Percentiles rank a stretch among this genome's conserved stretches.
Conservation (phyloP, 2,888 invertebrate genomes). For the Electrophaes corylata region DNA sequence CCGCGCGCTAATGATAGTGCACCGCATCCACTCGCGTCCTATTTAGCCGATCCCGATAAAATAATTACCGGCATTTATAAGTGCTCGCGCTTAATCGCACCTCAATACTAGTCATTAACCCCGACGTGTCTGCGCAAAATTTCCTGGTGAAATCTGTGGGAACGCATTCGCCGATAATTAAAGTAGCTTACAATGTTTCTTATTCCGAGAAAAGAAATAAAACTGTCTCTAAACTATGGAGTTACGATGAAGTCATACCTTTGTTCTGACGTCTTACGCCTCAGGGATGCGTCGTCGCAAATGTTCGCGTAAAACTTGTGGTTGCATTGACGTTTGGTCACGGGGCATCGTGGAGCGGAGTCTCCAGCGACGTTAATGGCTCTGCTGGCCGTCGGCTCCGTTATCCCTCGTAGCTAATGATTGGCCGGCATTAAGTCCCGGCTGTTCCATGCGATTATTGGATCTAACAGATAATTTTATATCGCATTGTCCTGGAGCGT, state of each 20-base stretch:
- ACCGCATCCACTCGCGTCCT: constrained; percentile 68
- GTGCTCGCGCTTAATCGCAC: constrained; percentile 71
- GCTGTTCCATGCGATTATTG: constrained; percentile 83
- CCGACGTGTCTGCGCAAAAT: constrained; percentile 60
- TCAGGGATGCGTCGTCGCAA: constrained; percentile 64
- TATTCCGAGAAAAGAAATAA: constrained; percentile 63
- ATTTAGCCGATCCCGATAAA: constrained; percentile 76
- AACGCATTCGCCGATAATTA: constrained; percentile 61
- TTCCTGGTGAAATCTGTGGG: constrained; percentile 65
- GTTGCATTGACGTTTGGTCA: constrained; percentile 83
- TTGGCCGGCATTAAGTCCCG: constrained; percentile 83
- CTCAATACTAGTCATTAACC: constrained; percentile 65
- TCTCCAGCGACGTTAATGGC: constrained; percentile 64
- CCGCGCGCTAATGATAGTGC: constrained; percentile 81
- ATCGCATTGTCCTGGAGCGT: constrained; percentile 84
- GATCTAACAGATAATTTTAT: constrained; percentile 85
- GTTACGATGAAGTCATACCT: constrained; percentile 79
- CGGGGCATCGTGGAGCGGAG: constrained; percentile 67
- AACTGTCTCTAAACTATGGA: constrained; percentile 57
- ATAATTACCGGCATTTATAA: constrained; percentile 81
- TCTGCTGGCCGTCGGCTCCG: constrained; percentile 77
- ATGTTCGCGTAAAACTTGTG: constrained; percentile 55
- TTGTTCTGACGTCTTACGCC: constrained; percentile 67
- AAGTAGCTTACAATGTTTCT: constrained; percentile 43
- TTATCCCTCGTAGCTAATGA: constrained; percentile 84